A percentile compares a stretch with the other conserved stretches of the same genome.
These are phyloP conservation scores for Lipotes vexillifer DNA, from an alignment of 2,113 vertebrate genomes.

Conservation along the genomic window DNA sequence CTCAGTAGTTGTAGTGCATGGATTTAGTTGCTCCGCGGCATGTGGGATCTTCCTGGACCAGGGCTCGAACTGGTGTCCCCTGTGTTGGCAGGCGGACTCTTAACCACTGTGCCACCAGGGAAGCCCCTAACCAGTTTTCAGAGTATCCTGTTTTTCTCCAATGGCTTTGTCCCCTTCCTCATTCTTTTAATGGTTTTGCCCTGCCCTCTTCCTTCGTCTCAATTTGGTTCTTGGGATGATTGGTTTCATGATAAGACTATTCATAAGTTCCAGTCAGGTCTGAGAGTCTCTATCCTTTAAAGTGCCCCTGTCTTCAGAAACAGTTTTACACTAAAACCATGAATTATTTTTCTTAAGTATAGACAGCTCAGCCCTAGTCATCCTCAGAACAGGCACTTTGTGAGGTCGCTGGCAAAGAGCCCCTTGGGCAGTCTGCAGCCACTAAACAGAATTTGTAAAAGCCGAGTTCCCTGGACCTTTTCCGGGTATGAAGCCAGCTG, in stretches of 20 bases:
- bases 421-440: neutral
- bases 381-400: neutral
- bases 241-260: neutral
- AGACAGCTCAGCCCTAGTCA: neutral
- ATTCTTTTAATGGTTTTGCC: too few species aligned
- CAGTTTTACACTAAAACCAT: neutral
- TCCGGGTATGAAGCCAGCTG: neutral
- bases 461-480: neutral
- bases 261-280: neutral
- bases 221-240: neutral
- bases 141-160: neutral
- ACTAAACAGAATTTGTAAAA: neutral
- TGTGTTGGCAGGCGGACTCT: too few species aligned
- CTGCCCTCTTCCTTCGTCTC: neutral
- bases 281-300: neutral
- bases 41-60: too few species aligned
- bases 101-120: too few species aligned
- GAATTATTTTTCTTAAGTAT: neutral
- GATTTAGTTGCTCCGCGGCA: too few species aligned
- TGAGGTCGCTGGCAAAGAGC: neutral
- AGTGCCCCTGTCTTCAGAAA: neutral
- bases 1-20: too few species aligned
- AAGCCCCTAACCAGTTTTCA: neutral
- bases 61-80: too few species aligned
- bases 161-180: neutral